Base-by-base conservation (phyloP, 2,888 invertebrate species). In the Synergus gifuensis region DNA sequence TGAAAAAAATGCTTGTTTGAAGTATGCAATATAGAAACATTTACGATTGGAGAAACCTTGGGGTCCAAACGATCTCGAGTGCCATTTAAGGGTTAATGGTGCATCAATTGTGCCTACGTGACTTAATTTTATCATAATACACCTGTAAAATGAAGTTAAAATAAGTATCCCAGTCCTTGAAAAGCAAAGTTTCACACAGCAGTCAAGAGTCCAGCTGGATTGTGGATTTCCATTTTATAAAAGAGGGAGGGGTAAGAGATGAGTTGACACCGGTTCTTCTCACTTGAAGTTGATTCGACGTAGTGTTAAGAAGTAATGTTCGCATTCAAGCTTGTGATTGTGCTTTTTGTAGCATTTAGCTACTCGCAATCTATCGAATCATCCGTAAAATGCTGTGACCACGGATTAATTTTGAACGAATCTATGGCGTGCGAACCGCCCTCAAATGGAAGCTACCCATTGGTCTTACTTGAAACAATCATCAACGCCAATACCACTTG, bases 351-450 rank as follows among this genome's bases (percentile, higher is more conserved):
- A 58, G 73, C 76, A 22, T 62, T 82, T 78, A 54, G 69, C 78
- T 54, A 54, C 44, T 73, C 78, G 5, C 54, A 67, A 9, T 54
- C 66, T 40, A 4, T 40, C 2, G 62, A 42, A 3, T 46, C 76
- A n/a, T 36, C 79, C 28, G 77, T 82, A 3, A 86, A 82, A 76
- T 86, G 86, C 67, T 86, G 85, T 76, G 73, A 79, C 66, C 63
- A 80, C 42, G 82, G 80, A 42, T 80, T 78, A 69, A 76, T 79
- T 22, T 79, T 86, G 36, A 79, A 83, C 40, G 83, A 85, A 40
- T 78, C 78, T 42, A 66, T 87, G 7, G 42, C 82, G 66, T 89
- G 87, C 76, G 78, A 54, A 40, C 22, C 46, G 22, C n/a, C 36
- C 49, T 11, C 79, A 4, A 77, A 78, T n/a, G 40, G 49, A 36